These are phyloP conservation scores for Phrynocephalus forsythii DNA, from an alignment of 2,797 vertebrate genomes.

Conservation along the genomic window DNA sequence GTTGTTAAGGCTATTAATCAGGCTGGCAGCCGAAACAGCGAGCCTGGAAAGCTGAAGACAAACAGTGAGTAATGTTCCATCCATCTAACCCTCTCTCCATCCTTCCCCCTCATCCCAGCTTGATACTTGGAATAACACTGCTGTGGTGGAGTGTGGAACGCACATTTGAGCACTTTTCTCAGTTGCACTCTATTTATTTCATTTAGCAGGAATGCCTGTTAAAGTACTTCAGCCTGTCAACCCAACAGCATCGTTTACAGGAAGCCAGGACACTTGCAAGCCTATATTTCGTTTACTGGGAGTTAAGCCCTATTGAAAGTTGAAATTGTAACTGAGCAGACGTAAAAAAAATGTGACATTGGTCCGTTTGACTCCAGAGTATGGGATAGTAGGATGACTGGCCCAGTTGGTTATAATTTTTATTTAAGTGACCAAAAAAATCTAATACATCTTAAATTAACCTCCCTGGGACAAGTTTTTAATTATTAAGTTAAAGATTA, in stretches of 20 bases:
- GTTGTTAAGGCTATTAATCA: conserved; percentile 98
- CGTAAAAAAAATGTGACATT: background rate
- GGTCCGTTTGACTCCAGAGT: too few relatives aligned
- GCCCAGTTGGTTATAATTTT: too few relatives aligned
- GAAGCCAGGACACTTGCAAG: background rate
- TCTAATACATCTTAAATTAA: too few relatives aligned
- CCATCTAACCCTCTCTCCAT: fast-evolving
- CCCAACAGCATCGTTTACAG: background rate
- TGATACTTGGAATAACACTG: conserved; percentile 38
- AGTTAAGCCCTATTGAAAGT: background rate
- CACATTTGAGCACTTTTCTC: conserved; percentile 34
- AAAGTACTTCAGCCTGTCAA: background rate
- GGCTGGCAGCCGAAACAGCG: conserved; percentile 94
- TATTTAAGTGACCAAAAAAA: too few relatives aligned
- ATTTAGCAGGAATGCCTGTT: background rate
- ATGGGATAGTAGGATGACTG: too few relatives aligned
- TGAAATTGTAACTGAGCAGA: background rate
- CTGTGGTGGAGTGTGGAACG: conserved; percentile 21
- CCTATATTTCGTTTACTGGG: background rate
- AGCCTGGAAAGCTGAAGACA: conserved; percentile 95
- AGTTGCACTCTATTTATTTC: conserved; percentile 41
- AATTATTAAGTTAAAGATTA: too few relatives aligned
- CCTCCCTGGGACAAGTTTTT: too few relatives aligned
- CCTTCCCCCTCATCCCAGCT: conserved; percentile 23
- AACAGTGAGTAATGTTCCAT: conserved; percentile 86